Base-by-base conservation (phyloP, 2,888 invertebrate genomes). In the Dryocosmus kuriphilus region DNA sequence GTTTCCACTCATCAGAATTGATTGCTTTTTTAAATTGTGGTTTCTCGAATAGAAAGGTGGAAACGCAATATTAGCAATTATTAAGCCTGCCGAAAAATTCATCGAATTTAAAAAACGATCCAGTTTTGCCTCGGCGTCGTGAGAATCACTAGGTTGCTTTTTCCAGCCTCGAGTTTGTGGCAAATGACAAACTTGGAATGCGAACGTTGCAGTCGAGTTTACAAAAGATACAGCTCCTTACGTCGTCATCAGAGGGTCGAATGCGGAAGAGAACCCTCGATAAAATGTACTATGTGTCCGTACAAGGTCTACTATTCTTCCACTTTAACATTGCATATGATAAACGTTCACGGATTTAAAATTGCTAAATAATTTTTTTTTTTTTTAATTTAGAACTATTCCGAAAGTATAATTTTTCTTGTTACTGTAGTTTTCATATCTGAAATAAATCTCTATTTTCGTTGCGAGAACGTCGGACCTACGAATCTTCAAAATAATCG, bases 261-360 rank as follows among this genome's bases (percentile, higher is more conserved):
- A 75, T 82, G 81, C 74, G 79, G 79, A 74, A 82, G 74, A 78
- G 79, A 81, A 76, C 81, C 81, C 51, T 63, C 76, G 60, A 82
- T 84, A 76, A 75, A 79, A 65, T 80, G 79, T 74, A 61, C 82
- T 22, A 78, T 80, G 77, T 83, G 84, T 74, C 81, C 81, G 55
- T 83, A 83, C 79, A 83, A 82, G 78, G 80, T 81, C 76, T 83
- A 80, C 81, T 85, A 84, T 76, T 71, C 81, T n/a, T 84, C 81
- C 27, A 80, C 76, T 61, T 74, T 85, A 62, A 80, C 77, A n/a
- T 79, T 79, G 75, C 84, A 81, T 71, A 82, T 81, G 81, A 80
- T 82, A 74, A 80, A 83, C 79, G 79, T 84, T 35, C 82, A 82
- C 78, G 81, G 82, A 76, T 81, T 76, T 77, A 80, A 82, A 74